Conservation (phyloP, 2,888 invertebrate species). For the Dendrolimus pini region DNA sequence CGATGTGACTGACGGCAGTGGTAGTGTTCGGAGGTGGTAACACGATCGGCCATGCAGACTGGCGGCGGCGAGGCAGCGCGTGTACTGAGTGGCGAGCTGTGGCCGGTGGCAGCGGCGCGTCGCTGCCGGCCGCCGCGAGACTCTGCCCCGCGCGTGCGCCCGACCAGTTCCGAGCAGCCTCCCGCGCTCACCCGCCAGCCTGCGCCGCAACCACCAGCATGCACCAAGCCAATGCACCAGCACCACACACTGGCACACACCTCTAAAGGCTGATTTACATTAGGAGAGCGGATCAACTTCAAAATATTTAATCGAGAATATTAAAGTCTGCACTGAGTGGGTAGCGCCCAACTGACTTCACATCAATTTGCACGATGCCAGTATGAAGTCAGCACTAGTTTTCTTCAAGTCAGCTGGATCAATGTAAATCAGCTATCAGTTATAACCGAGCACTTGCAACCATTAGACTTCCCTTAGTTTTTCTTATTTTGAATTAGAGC, state of each 20-base stretch:
- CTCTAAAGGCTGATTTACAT: neutral
- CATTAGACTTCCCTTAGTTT: neutral
- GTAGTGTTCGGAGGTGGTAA: conserved; percentile 25
- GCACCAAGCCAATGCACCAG: neutral
- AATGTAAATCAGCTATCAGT: neutral
- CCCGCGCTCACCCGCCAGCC: conserved; percentile 33
- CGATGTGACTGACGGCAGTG: conserved; percentile 29
- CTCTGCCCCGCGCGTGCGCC: conserved; percentile 65
- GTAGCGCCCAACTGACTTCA: too few relatives aligned
- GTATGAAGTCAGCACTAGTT: too few relatives aligned
- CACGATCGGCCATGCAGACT: conserved; percentile 45
- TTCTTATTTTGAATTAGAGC: too few relatives aligned
- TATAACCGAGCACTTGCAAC: neutral
- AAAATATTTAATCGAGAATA: too few relatives aligned
- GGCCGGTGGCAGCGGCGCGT: conserved; percentile 42
- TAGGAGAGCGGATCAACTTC: too few relatives aligned
- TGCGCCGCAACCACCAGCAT: conserved; percentile 1
- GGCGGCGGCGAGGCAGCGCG: conserved; percentile 64
- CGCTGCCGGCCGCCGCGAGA: conserved; percentile 39
- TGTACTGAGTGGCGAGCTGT: conserved; percentile 56
- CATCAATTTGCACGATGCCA: too few relatives aligned
- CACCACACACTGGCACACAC: neutral
- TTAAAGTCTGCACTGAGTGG: too few relatives aligned
- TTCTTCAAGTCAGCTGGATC: too few relatives aligned
- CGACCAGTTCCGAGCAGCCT: conserved; percentile 62